These are phyloP conservation scores for Resseliella maxima DNA, from an alignment of 2,888 invertebrate genomes.

Conservation along the genomic window DNA sequence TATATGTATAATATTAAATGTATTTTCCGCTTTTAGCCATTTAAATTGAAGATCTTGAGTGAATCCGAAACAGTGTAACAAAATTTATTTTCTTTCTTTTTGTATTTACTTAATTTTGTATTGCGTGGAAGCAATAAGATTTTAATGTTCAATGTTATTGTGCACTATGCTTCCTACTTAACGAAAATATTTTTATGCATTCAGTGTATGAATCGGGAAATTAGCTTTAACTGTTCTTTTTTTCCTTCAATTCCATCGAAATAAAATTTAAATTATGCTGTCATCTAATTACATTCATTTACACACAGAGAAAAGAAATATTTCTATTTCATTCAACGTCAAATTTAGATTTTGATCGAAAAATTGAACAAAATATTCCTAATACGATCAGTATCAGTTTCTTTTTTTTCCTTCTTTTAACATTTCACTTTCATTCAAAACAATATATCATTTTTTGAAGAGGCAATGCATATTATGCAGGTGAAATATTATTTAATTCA, in stretches of 20 bases:
- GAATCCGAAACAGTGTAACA: too few relatives aligned
- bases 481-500: constrained; percentile 24
- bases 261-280: constrained; percentile 17
- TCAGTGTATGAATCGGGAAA: not conserved
- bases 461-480: not conserved
- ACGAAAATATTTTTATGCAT: not conserved
- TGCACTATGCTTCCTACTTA: not conserved
- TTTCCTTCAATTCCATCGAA: constrained; percentile 20
- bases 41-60: too few relatives aligned
- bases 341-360: not conserved
- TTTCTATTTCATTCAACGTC: not conserved
- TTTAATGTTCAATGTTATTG: not conserved
- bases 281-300: not conserved
- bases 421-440: not conserved
- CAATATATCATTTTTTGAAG: not conserved
- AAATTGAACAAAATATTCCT: not conserved
- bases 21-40: not conserved
- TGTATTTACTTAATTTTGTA: not conserved
- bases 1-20: not conserved
- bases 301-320: not conserved
- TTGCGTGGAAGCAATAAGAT: constrained; percentile 41
- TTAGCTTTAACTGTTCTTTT: not conserved
- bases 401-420: not conserved
- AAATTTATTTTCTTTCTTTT: not conserved
- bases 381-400: too few relatives aligned